These are phyloP conservation scores for Paramormyrops kingsleyae DNA, from an alignment of 2,113 vertebrate species.

Conservation along the genomic window DNA sequence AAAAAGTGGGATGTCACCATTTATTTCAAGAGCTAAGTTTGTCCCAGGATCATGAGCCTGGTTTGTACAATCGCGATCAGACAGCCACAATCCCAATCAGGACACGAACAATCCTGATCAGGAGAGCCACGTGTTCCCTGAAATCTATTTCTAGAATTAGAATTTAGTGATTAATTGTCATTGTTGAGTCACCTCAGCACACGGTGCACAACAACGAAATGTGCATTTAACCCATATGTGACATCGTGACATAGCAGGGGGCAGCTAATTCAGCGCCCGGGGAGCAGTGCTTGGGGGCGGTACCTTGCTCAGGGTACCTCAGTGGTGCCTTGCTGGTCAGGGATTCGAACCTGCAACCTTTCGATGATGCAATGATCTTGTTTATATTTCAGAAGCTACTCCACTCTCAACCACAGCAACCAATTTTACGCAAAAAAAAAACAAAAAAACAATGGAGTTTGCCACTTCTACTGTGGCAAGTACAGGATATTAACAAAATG, in stretches of 20 bases:
- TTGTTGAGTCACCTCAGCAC: no score
- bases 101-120: not conserved
- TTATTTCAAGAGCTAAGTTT: not conserved
- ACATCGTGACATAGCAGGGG: no score
- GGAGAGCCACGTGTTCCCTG: not conserved
- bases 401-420: not conserved
- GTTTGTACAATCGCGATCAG: not conserved
- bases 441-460: no score
- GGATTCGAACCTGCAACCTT: not conserved
- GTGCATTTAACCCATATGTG: no score
- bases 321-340: no score
- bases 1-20: not conserved
- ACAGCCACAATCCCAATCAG: not conserved
- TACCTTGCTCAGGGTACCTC: no score
- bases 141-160: not conserved
- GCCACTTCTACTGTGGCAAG: not conserved
- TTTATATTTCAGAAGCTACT: not conserved
- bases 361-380: not conserved
- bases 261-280: no score
- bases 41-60: not conserved
- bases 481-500: not conserved
- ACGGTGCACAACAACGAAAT: no score
- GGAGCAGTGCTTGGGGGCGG: no score
- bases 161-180: no score
- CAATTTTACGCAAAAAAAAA: not conserved